Evolutionary conservation across 2,113 vertebrate species (phyloP), one percentile per base, ranked within the genome.

Genomic region (Phodopus roborovskii): DNA sequence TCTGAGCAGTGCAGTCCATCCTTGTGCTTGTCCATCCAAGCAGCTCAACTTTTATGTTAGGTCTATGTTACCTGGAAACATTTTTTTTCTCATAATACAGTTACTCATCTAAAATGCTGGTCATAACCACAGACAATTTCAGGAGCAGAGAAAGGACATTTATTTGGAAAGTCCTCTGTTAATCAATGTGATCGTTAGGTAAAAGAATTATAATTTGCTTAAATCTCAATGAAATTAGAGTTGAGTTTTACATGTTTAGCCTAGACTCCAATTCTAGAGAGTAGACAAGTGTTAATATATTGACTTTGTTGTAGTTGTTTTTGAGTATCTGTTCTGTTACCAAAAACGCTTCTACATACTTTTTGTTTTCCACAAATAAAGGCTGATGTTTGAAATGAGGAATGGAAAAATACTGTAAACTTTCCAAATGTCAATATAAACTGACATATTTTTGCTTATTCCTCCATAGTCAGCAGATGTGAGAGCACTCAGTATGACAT

Each of bases 151-250:
- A 94, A 77, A 96, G 56, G 74, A 58, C 9, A 79, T 89, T 88
- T 48, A 75, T 48, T 71, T 75, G 20, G 64, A 45, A 91, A 93
- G 10, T 26, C 86, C 83, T 95, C 50, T 93, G 74, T 97, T 97
- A 95, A 89, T 95, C 94, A 96, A 66, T 0, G 1, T 62, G 74
- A 53, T 30, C 58, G 94, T 92, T 93, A 97, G 91, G 28, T 56
- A 92, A 96, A 89, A 95, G 77, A 91, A 87, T 93, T 95, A 30
- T 89, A 96, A 77, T 28, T 83, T 95, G 77, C 50, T 93, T 93
- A 91, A 95, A 94, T 94, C 39, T 70, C 42, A 74, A 83, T 86
- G 36, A 73, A 94, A 60, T 86, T 50, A 66, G 71, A 84, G 50
- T 90, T 94, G 71, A 84, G 50, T 90, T 94, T 60, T 90, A 62